Evolutionary conservation across 2,797 vertebrate species (phyloP).

Genomic region (Luscinia megarhynchos): DNA sequence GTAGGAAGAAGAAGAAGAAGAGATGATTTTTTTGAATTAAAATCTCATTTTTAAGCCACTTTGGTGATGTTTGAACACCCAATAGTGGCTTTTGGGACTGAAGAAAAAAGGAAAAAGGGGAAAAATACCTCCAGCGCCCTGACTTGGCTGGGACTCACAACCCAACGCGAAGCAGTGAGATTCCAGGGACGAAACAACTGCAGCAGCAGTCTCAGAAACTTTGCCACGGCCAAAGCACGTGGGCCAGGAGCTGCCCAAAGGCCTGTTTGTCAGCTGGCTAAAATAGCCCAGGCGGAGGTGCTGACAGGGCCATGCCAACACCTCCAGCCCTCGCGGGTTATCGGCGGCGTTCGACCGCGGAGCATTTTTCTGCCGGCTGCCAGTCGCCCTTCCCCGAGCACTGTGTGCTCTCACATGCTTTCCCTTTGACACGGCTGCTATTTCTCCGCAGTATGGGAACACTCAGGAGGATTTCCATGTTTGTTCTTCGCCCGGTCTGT

Average conservation of each 20-base stretch:
- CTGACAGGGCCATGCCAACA: constrained; percentile 61
- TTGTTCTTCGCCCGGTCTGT: constrained; percentile 30
- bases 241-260: background rate
- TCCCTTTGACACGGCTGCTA: constrained; percentile 73
- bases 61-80: fast-evolving
- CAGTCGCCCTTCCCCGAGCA: constrained; percentile 32
- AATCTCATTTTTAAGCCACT: background rate
- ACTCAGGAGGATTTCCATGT: constrained; percentile 69
- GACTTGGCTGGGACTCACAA: fast-evolving
- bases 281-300: constrained; percentile 61
- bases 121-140: fast-evolving
- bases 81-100: background rate
- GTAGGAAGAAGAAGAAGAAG: background rate
- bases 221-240: background rate
- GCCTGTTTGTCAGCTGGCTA: constrained; percentile 54
- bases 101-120: background rate
- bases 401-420: constrained; percentile 69
- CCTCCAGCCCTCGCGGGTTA: constrained; percentile 58
- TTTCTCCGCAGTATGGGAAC: constrained; percentile 66
- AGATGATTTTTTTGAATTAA: background rate
- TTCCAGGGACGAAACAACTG: background rate
- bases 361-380: constrained; percentile 54
- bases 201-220: background rate
- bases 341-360: constrained; percentile 46
- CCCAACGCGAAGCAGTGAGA: fast-evolving